Evolutionary conservation across 2,888 invertebrate species (phyloP).

Genomic region (Rosalia funebris): DNA sequence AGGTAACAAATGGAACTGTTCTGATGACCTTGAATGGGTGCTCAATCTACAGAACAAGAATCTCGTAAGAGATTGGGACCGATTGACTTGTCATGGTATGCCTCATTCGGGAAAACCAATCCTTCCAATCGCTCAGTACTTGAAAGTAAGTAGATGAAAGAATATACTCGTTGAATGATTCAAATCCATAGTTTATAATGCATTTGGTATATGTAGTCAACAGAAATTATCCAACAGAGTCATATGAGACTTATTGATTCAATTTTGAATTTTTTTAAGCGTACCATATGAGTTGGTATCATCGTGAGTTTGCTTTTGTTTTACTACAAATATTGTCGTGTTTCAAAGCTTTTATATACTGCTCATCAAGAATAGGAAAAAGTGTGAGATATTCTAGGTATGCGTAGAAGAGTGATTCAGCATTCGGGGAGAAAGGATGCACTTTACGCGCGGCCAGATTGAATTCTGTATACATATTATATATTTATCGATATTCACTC

Average conservation of each 20-base stretch:
- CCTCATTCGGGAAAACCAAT: conserved; percentile 73
- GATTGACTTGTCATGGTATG: conserved; percentile 69
- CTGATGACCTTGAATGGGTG: conserved; percentile 72
- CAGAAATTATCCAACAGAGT: background rate
- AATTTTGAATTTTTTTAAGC: background rate
- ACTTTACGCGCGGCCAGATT: too few relatives aligned
- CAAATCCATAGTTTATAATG: too few relatives aligned
- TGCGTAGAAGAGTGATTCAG: too few relatives aligned
- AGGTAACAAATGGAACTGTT: conserved; percentile 79
- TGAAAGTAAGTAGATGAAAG: conserved; percentile 71
- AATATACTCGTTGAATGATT: too few relatives aligned
- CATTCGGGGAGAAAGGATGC: too few relatives aligned
- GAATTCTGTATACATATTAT: too few relatives aligned
- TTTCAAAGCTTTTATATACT: too few relatives aligned
- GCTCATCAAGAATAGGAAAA: too few relatives aligned
- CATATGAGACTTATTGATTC: background rate
- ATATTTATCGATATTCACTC: too few relatives aligned
- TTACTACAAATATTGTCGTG: background rate
- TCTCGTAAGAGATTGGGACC: conserved; percentile 69
- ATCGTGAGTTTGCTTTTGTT: background rate
- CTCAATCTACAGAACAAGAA: conserved; percentile 66
- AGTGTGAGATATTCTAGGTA: too few relatives aligned
- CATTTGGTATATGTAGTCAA: background rate
- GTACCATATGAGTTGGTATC: background rate
- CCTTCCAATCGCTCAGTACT: conserved; percentile 72